Conservation (phyloP, 2,888 invertebrate genomes). For the Lasioglossum morio region DNA sequence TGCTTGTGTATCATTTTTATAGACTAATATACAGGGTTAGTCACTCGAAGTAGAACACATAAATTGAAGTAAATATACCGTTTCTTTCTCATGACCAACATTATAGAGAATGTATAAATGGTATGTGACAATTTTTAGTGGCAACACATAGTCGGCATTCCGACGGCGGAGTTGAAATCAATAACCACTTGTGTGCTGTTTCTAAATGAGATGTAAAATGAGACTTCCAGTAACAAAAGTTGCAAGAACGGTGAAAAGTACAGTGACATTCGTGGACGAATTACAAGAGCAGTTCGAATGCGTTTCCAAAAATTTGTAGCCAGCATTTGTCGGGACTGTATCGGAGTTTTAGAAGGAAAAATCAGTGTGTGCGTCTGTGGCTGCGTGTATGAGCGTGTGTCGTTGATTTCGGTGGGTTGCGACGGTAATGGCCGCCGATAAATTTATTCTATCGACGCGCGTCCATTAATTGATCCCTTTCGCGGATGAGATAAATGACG, state of each 20-base stretch:
- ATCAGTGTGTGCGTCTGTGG: neutral
- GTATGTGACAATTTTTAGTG: neutral
- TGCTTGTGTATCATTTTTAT: slow-evolving; percentile 4
- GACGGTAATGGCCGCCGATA: slow-evolving; percentile 32
- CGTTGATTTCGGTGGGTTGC: slow-evolving; percentile 7
- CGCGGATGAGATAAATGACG: slow-evolving; percentile 60
- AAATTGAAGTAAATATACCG: too few species aligned
- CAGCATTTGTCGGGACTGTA: neutral
- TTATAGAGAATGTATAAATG: too few species aligned
- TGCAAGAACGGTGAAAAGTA: neutral
- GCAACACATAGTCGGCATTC: neutral
- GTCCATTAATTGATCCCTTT: slow-evolving; percentile 69
- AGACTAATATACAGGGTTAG: too few species aligned
- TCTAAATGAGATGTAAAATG: neutral
- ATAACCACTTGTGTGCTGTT: neutral
- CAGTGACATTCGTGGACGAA: neutral
- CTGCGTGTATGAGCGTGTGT: neutral
- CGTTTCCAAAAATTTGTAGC: neutral
- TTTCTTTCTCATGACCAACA: too few species aligned
- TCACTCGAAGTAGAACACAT: too few species aligned
- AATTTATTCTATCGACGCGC: slow-evolving; percentile 39
- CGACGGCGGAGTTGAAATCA: neutral
- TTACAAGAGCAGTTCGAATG: neutral
- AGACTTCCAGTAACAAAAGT: neutral
- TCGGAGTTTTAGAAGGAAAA: neutral